Conservation (phyloP, 1,140 invertebrate genomes). For the Plodia interpunctella region DNA sequence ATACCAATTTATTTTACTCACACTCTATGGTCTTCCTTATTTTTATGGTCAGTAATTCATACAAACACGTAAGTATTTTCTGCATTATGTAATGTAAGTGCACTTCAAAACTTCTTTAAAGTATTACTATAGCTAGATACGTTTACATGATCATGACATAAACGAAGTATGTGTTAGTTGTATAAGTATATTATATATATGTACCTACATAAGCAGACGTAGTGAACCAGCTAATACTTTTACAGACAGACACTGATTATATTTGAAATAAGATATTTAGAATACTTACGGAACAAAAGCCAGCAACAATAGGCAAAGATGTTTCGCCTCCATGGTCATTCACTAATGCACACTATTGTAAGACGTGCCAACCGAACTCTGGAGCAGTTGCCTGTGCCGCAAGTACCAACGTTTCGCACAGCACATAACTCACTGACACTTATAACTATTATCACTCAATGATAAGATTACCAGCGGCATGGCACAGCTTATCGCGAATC, state of each 20-base stretch:
- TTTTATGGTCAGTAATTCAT: too few relatives aligned
- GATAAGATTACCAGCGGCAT: constrained; percentile 71
- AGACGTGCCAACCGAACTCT: constrained; percentile 39
- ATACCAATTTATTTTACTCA: too few relatives aligned
- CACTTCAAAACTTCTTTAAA: too few relatives aligned
- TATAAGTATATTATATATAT: too few relatives aligned
- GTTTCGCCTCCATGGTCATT: constrained; percentile 51
- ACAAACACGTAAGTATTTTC: too few relatives aligned
- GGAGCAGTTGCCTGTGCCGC: constrained; percentile 47
- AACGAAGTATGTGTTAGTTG: background rate
- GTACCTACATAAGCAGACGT: background rate
- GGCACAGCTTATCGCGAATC: constrained; percentile 69
- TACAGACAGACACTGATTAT: constrained; percentile 35
- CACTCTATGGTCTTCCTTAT: too few relatives aligned
- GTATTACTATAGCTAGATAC: too few relatives aligned
- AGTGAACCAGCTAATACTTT: background rate
- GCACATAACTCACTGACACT: constrained; percentile 72
- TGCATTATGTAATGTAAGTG: too few relatives aligned
- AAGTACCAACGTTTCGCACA: constrained; percentile 49
- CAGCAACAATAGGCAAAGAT: constrained; percentile 40
- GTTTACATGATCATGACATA: background rate
- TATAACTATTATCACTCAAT: constrained; percentile 72
- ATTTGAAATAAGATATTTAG: constrained; percentile 12
- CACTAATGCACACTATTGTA: constrained; percentile 25
- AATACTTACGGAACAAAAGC: constrained; percentile 53